Evolutionary conservation across 2,888 invertebrate species (phyloP), one percentile per base, ranked within the genome.

Genomic region (Antitype chi): DNA sequence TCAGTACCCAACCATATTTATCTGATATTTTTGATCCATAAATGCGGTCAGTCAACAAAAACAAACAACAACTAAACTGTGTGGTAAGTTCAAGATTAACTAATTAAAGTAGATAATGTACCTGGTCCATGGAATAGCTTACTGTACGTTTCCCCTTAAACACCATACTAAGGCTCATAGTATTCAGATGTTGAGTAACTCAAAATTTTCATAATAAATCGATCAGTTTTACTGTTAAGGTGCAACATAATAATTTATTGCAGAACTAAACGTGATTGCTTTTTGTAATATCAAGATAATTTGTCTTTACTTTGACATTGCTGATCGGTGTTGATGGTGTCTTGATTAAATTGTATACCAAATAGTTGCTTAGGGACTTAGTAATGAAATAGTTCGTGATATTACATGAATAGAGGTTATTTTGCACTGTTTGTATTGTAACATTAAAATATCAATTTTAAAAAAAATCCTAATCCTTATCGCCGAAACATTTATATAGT

Each of bases 141-240:
- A 71, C 60, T 80, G 72, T 1, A 38, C 68, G 81, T 52, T 53
- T 25, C 6, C 8, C 84, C 68, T 81, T 70, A 74, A 9, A 67
- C 49, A 76, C 83, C 81, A 78, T 85, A 82, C 69, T 78, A 70
- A 67, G 69, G 62, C 70, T 69, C 76, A 80, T 63, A 74, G 49
- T 82, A 70, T 80, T 84, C 74, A 75, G 62, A 81, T 78, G 85
- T 89, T 88, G 87, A 82, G 89, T 86, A 89, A 89, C 73, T 70
- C 64, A 81, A 87, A 75, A 88, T 89, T 89, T 87, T 85, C 84
- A 89, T 89, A 89, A 85, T 86, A 85, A 86, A 87, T 85, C 81
- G 87, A 90, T 89, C 88, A 84, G 74, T 80, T 84, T 78, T 73
- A 70, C 79, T 81, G 84, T 81, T 73, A 81, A 86, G 81, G 66